A percentile compares a stretch with the other conserved stretches of the same genome.
phyloP scores from a whole-genome alignment of 30 jellyfish, hydroid and myxozoan species.

The Clytia hemisphaerica region DNA sequence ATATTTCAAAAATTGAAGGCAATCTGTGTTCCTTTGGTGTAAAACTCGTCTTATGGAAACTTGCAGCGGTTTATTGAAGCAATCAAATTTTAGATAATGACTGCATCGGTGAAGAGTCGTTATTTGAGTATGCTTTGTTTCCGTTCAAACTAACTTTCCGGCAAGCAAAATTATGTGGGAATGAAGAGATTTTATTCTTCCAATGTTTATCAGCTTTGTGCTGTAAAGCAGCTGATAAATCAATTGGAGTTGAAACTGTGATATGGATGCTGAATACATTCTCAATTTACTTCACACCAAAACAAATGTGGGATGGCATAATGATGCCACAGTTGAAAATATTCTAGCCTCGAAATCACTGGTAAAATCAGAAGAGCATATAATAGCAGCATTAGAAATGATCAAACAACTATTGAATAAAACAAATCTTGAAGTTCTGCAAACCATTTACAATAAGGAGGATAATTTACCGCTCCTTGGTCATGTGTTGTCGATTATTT shows the following conservation, averaged over 20 bases:
- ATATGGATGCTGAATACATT: conserved; percentile 18
- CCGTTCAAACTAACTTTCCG: conserved; percentile 62
- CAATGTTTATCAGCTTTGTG: conserved; percentile 7
- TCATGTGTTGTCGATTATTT: conserved; percentile 59
- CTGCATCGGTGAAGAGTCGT: conserved; percentile 27
- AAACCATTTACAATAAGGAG: conserved; percentile 25
- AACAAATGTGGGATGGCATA: background rate
- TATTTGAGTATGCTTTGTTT: conserved; percentile 50
- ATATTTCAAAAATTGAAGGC: conserved; percentile 53
- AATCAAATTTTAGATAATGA: conserved; percentile 4
- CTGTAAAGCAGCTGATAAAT: background rate
- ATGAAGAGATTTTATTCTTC: conserved; percentile 26
- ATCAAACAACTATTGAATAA: background rate
- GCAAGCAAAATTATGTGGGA: conserved; percentile 19
- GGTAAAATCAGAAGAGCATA: conserved; percentile 66
- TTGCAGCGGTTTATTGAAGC: conserved; percentile 14
- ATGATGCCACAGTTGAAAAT: background rate
- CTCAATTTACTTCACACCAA: conserved; percentile 1
- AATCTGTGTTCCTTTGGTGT: conserved; percentile 46
- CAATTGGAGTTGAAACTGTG: background rate
- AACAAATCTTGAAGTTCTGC: background rate
- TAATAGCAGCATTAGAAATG: conserved; percentile 26
- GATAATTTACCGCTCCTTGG: conserved; percentile 63
- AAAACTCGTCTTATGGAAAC: conserved; percentile 39
- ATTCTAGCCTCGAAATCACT: background rate